These are phyloP conservation scores for Drosophila sproati DNA, from an alignment of 1,140 invertebrate genomes.

Conservation along the genomic window DNA sequence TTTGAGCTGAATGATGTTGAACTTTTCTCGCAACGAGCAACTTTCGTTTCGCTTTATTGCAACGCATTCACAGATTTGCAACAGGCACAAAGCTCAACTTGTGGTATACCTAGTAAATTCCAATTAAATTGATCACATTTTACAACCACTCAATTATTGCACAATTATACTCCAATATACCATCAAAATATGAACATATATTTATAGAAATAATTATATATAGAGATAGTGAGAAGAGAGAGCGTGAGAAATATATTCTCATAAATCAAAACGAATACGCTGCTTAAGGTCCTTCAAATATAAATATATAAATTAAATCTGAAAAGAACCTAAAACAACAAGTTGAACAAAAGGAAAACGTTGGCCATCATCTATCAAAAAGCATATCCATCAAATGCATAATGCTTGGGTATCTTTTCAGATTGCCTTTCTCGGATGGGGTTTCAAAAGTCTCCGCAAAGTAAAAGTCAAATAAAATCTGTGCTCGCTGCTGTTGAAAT, in stretches of 20 bases:
- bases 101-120: not conserved
- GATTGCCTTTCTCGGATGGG: slow-evolving; percentile 23
- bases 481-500: slow-evolving; percentile 28
- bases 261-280: slow-evolving; percentile 1
- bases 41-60: slow-evolving; percentile 18
- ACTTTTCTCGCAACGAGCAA: slow-evolving; percentile 36
- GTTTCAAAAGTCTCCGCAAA: slow-evolving; percentile 34
- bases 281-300: not conserved
- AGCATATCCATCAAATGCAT: slow-evolving; percentile 31
- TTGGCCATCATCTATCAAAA: slow-evolving; percentile 13
- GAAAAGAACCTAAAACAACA: slow-evolving; percentile 23
- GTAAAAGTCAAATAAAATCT: slow-evolving; percentile 58
- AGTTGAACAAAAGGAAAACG: not conserved
- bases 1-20: slow-evolving; percentile 26
- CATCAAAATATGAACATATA: no score
- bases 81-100: not conserved
- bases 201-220: no score
- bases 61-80: slow-evolving; percentile 2
- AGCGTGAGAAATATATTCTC: not conserved
- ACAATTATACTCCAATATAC: not conserved
- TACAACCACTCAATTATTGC: not conserved
- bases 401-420: slow-evolving; percentile 3
- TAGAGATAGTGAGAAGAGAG: no score
- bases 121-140: not conserved
- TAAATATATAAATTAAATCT: slow-evolving; percentile 2